These are phyloP conservation scores for Mixornis gularis DNA, from an alignment of 2,113 vertebrate genomes.

Conservation along the genomic window DNA sequence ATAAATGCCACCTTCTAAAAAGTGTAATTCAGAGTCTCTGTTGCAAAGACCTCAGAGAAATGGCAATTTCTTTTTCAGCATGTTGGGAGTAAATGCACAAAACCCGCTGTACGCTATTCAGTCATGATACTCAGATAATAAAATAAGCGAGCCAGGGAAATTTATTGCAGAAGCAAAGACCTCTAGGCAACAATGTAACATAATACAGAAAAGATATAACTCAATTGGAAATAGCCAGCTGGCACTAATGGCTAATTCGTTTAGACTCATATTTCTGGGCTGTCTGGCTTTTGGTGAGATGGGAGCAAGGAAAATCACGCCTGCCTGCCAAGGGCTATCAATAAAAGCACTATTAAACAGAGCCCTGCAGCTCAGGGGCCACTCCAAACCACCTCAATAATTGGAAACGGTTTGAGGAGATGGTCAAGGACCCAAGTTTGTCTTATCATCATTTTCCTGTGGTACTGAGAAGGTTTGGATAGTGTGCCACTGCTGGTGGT, in stretches of 20 bases:
- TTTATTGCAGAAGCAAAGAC: not conserved
- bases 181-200: not conserved
- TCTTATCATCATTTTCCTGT: not conserved
- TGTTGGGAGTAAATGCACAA: not conserved
- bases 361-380: not conserved
- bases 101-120: not conserved
- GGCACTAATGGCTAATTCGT: conserved; percentile 54
- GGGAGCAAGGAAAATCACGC: not conserved
- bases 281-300: conserved; percentile 28
- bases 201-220: conserved; percentile 24
- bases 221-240: conserved; percentile 26
- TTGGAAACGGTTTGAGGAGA: not conserved
- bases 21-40: not conserved
- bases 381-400: not conserved
- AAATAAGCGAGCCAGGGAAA: not conserved
- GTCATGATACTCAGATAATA: not conserved
- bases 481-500: not conserved
- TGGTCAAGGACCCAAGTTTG: not conserved
- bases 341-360: not conserved
- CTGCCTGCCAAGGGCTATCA: not conserved
- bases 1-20: not conserved
- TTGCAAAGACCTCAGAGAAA: not conserved
- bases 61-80: not conserved
- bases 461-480: not conserved
- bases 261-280: conserved; percentile 16